Base-by-base conservation (phyloP, 2,888 invertebrate species). In the Tanytarsus gracilentus region DNA sequence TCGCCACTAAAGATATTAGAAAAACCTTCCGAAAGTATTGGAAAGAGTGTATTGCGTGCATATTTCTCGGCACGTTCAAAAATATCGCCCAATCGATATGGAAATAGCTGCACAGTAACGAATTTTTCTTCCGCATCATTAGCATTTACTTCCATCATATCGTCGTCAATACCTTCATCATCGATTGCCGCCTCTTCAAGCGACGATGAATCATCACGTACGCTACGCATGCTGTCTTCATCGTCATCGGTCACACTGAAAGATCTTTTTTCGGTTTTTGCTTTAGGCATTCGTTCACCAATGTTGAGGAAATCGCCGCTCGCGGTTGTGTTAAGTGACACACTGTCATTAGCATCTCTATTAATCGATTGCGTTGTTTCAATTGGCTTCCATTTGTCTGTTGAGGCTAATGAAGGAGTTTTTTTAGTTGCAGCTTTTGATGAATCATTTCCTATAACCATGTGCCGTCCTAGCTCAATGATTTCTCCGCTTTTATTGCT, bases 1-100 rank as follows among this genome's bases (percentile, higher is more conserved):
- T 78, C 78, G 65, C 81, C 80, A 64, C 81, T 78, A 8, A 82
- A 81, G 63, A 88, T 80, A 61, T 82, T 82, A 0, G 88, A 88
- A 1, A 88, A 86, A 70, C 88, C 86, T 48, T 85, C 85, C 11
- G 87, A 87, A 8, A 88, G 86, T 5, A 88, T 70, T 0, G 88
- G 88, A 58, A 88, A 70, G 2, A 88, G 75, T 0, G 86, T 88
- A 69, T 87, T 85, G 58, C 87, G 77, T 0, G 89, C 88, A 70
- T 89, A 89, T 52, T 83, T 78, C 68, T 90, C 90, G 0, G 89
- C 90, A 65, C 88, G 82, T 36, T 88, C 85, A 50, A 91, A 79
- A 71, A 91, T 82, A 4, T 85, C 84, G 1, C 87, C 87, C 2
- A 90, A 72, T 29, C 87, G 77, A 64, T 87, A 84, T 0, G 90